Base-by-base conservation (phyloP, 2,797 vertebrate genomes). In the Toxotes lorentzi region DNA sequence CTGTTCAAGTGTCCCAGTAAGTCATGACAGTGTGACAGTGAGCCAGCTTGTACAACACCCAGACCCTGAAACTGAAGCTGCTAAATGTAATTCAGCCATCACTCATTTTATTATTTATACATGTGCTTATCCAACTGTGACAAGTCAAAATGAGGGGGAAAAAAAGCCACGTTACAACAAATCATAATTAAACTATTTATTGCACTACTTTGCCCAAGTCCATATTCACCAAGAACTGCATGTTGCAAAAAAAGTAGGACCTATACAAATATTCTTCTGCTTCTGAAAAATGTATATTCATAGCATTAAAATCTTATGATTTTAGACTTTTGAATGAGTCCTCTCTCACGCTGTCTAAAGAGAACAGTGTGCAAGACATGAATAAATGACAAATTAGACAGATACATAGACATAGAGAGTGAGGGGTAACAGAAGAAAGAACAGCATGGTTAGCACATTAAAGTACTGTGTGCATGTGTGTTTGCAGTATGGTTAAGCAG, bases 321-420 rank as follows among this genome's bases (percentile, higher is more conserved):
- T 59, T n/a, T 41, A 21, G 21, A 47, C 5, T 54, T 65, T 54
- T 47, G 19, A 23, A 50, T 14, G 8, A 21, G 27, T 30, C 24
- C 50, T 21, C 21, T 64, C 19, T 47, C 24, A 41, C n/a, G 53
- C 5, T 0, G 0, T 30, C 27, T 43, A 4, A 17, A 43, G 6
- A 48, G 8, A 63, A 38, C 23, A 70, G 21, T 8, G 45, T 23
- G 30, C 0, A 40, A 24, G 40, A 35, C 21, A 40, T 13, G 45
- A 1, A 69, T 6, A 57, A 21, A 43, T 16, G 35, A n/a, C 13
- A 64, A 5, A 60, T 53, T 43, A 63, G 38, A 67, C 45, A 72
- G 51, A 50, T 38, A 80, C 54, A 71, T 48, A 47, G 50, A 60
- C 43, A 81, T 13, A 68, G 34, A 60, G 34, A 72, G 45, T 67